Conservation (phyloP, 2,888 invertebrate species). For the Drosophila mimica region DNA sequence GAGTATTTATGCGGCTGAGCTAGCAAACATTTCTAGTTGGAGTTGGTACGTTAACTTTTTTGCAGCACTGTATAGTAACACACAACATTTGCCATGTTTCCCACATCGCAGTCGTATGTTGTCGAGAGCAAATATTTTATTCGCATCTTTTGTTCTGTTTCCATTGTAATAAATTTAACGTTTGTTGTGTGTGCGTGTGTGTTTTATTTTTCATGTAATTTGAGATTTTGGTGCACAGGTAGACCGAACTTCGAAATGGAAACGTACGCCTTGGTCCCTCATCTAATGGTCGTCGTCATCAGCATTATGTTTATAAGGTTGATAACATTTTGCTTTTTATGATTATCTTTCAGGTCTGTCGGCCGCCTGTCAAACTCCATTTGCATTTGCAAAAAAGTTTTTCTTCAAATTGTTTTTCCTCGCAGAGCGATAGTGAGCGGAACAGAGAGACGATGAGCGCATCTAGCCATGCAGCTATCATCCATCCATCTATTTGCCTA, state of each 20-base stretch:
- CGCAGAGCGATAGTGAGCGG: background rate
- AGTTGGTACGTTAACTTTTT: constrained; percentile 59
- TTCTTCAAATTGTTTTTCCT: constrained; percentile 59
- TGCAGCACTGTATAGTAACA: constrained; percentile 30
- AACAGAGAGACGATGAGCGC: constrained; percentile 12
- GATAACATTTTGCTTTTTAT: constrained; percentile 62
- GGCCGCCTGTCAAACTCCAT: constrained; percentile 72
- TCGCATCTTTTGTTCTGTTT: constrained; percentile 73
- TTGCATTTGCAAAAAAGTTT: constrained; percentile 74
- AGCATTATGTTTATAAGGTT: constrained; percentile 45
- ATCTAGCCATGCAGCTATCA: constrained; percentile 52
- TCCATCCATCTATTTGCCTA: constrained; percentile 80
- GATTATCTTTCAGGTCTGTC: constrained; percentile 56
- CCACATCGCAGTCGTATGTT: constrained; percentile 24
- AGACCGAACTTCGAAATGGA: constrained; percentile 30
- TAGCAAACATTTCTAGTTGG: constrained; percentile 55
- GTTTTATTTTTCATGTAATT: constrained; percentile 65
- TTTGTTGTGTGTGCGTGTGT: constrained; percentile 34
- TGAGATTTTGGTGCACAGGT: constrained; percentile 65
- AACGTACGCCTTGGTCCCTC: constrained; percentile 22
- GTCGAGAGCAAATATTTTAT: constrained; percentile 58
- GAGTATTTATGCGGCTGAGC: constrained; percentile 78
- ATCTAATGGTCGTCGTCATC: constrained; percentile 61
- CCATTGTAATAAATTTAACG: constrained; percentile 73
- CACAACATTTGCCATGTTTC: constrained; percentile 47